These are phyloP conservation scores for Peromyscus attwateri DNA, from an alignment of 2,797 vertebrate species.

Conservation along the genomic window DNA sequence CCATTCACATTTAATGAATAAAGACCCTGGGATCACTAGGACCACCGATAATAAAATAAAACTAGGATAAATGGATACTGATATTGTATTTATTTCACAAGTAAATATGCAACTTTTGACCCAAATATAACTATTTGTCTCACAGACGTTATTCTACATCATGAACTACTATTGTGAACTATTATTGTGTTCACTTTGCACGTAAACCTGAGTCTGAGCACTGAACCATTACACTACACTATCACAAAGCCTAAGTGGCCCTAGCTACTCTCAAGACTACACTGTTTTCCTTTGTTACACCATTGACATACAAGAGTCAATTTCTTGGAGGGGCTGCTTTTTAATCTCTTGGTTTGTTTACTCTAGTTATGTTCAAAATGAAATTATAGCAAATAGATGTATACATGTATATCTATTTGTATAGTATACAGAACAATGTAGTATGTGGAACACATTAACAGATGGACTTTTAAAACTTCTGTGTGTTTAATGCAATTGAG, in stretches of 20 bases:
- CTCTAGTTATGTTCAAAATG: not conserved
- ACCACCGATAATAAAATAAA: not conserved
- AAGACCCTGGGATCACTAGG: not conserved
- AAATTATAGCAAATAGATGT: conserved; percentile 8
- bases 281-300: not conserved
- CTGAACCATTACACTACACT: not conserved
- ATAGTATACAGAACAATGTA: not conserved
- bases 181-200: not conserved
- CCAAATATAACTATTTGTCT: not conserved
- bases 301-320: not conserved
- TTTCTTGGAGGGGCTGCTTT: not conserved
- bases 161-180: not conserved
- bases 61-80: not conserved
- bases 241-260: not conserved
- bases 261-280: not conserved
- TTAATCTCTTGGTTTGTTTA: conserved; percentile 15
- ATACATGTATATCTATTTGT: not conserved
- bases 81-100: conserved; percentile 1
- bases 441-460: not conserved
- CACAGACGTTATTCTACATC: not conserved
- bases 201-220: conserved; percentile 5
- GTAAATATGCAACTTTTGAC: not conserved
- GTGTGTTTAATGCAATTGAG: not conserved
- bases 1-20: not conserved
- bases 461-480: not conserved